phyloP scores from a whole-genome alignment of 2,888 invertebrate genomes.

The Himalopsyche kuldschensis region DNA sequence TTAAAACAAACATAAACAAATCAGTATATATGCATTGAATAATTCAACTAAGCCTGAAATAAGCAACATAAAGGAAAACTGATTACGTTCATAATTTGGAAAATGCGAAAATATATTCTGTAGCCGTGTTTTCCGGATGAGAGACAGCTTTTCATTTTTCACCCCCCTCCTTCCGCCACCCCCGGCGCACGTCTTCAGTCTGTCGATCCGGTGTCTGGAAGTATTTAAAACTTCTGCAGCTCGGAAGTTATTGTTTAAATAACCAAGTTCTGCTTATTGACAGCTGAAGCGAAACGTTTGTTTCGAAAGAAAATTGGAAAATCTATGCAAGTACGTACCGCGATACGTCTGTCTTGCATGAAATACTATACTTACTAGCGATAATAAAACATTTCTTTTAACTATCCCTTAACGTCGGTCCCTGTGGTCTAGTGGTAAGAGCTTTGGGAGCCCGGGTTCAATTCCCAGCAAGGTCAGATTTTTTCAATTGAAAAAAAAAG shows the following conservation, averaged over 20 bases:
- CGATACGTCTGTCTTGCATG: not conserved
- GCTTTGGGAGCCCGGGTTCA: no score
- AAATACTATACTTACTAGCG: no score
- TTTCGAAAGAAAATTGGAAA: not conserved
- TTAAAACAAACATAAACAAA: no score
- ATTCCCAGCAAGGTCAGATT: no score
- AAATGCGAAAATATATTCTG: not conserved
- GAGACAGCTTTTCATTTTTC: not conserved
- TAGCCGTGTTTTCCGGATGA: not conserved
- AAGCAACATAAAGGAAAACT: no score
- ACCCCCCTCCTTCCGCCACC: not conserved
- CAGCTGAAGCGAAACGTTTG: not conserved
- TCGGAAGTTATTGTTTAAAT: not conserved
- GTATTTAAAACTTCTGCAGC: not conserved
- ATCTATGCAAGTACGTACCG: not conserved
- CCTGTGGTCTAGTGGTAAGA: no score
- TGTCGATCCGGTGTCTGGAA: not conserved
- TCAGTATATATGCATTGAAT: no score
- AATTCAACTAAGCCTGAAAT: no score
- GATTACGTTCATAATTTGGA: not conserved
- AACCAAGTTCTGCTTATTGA: not conserved
- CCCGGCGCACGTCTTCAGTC: not conserved
- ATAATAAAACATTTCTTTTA: no score
- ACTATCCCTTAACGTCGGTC: no score
- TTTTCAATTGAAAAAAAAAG: no score